Evolutionary conservation across 2,113 vertebrate species (phyloP).

Genomic region (Callaeas wilsoni): DNA sequence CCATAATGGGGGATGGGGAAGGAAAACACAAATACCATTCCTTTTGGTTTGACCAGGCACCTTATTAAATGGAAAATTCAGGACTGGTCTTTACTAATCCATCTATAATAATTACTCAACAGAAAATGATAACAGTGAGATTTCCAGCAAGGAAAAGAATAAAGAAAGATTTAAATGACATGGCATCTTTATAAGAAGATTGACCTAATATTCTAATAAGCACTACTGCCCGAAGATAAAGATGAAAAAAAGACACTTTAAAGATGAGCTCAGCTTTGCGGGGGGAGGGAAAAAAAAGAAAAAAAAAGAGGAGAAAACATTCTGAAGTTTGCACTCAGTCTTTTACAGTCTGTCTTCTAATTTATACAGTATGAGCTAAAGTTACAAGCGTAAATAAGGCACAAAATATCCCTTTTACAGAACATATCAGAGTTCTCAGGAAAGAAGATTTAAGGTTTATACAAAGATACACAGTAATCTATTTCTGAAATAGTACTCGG

Average conservation of each 20-base stretch:
- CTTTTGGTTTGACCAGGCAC: neutral
- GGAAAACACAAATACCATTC: neutral
- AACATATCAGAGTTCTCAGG: neutral
- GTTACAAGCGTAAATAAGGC: neutral
- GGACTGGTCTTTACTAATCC: neutral
- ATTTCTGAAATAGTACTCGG: neutral
- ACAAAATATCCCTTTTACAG: neutral
- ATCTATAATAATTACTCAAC: neutral
- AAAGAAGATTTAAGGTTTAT: slow-evolving; percentile 16
- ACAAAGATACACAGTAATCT: neutral
- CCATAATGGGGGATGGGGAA: neutral
- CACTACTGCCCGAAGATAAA: slow-evolving; percentile 2
- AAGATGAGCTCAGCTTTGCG: neutral
- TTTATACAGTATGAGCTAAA: neutral
- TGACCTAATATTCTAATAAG: slow-evolving; percentile 59
- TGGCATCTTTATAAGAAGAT: slow-evolving; percentile 27
- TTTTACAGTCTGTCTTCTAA: neutral
- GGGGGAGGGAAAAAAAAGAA: neutral
- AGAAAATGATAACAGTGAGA: neutral
- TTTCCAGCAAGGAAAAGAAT: neutral
- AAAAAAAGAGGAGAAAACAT: neutral
- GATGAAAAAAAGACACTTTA: neutral
- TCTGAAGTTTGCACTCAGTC: neutral
- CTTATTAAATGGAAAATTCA: neutral
- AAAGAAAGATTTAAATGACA: neutral